These are phyloP conservation scores for Meiosimyza platycephala DNA, from an alignment of 2,888 invertebrate species.

Conservation along the genomic window DNA sequence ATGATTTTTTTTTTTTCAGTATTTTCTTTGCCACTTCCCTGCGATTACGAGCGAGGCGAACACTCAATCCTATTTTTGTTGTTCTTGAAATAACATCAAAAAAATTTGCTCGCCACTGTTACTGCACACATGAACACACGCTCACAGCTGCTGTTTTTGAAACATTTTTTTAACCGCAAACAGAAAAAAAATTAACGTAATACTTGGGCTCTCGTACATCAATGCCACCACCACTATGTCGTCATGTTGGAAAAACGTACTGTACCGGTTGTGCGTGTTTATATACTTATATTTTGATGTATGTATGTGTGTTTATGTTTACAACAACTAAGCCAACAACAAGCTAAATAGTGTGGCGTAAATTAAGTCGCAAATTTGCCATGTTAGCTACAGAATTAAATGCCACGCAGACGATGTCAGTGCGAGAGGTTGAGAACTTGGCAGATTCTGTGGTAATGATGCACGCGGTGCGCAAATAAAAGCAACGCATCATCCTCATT, in stretches of 20 bases:
- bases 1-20: too few relatives aligned
- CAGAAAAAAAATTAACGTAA: not conserved
- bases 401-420: not conserved
- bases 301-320: not conserved
- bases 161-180: not conserved
- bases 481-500: slow-evolving; percentile 28
- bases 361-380: slow-evolving; percentile 17
- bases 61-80: too few relatives aligned
- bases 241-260: not conserved
- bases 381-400: slow-evolving; percentile 9
- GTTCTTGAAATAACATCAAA: too few relatives aligned
- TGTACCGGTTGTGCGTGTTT: too few relatives aligned
- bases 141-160: too few relatives aligned
- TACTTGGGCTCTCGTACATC: not conserved
- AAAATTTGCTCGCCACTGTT: too few relatives aligned
- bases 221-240: not conserved
- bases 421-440: not conserved
- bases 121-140: too few relatives aligned
- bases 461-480: not conserved
- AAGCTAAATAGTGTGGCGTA: slow-evolving; percentile 2
- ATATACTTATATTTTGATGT: too few relatives aligned
- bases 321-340: slow-evolving; percentile 1
- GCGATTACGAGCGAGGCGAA: too few relatives aligned
- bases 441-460: too few relatives aligned
- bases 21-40: too few relatives aligned